Percentiles rank a stretch among this genome's conserved stretches.
Conservation (phyloP, 2,797 vertebrate species). For the Danio kyathit region DNA sequence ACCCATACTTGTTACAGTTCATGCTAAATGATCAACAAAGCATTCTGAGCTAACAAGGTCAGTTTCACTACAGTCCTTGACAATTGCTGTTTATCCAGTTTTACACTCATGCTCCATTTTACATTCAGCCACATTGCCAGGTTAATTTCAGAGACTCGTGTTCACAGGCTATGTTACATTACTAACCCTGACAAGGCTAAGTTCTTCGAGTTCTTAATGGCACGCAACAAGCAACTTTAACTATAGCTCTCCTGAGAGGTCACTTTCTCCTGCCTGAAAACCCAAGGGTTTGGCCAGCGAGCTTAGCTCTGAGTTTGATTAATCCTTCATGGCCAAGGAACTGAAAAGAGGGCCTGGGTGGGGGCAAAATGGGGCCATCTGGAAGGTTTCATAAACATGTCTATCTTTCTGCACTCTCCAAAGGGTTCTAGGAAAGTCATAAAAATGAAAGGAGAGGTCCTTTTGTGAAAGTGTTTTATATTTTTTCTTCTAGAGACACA, state of each 20-base stretch:
- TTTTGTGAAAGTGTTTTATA: slow-evolving; percentile 67
- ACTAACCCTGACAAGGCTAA: slow-evolving; percentile 19
- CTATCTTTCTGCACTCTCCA: slow-evolving; percentile 83
- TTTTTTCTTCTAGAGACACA: slow-evolving; percentile 72
- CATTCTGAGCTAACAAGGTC: slow-evolving; percentile 46
- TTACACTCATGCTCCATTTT: background rate
- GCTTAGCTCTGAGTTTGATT: slow-evolving; percentile 80
- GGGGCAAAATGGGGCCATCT: slow-evolving; percentile 81
- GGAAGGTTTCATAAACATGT: slow-evolving; percentile 87
- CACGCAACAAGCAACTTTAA: slow-evolving; percentile 19
- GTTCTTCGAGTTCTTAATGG: slow-evolving; percentile 33
- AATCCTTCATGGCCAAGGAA: slow-evolving; percentile 81
- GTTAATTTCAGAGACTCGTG: background rate
- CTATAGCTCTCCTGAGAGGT: slow-evolving; percentile 30
- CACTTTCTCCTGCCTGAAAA: slow-evolving; percentile 65
- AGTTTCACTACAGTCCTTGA: slow-evolving; percentile 25
- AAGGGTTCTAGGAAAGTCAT: slow-evolving; percentile 85
- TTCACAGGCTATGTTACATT: slow-evolving; percentile 13
- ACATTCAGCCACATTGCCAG: background rate
- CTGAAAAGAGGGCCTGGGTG: slow-evolving; percentile 78
- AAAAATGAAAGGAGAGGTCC: slow-evolving; percentile 84
- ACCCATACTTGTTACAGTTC: slow-evolving; percentile 34
- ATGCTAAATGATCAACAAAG: slow-evolving; percentile 37
- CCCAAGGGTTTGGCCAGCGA: slow-evolving; percentile 78
- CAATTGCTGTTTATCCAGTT: slow-evolving; percentile 19